A percentile compares a stretch with the other conserved stretches of the same genome.
These are phyloP conservation scores for Apis florea DNA, from an alignment of 1,140 invertebrate species.

Conservation along the genomic window DNA sequence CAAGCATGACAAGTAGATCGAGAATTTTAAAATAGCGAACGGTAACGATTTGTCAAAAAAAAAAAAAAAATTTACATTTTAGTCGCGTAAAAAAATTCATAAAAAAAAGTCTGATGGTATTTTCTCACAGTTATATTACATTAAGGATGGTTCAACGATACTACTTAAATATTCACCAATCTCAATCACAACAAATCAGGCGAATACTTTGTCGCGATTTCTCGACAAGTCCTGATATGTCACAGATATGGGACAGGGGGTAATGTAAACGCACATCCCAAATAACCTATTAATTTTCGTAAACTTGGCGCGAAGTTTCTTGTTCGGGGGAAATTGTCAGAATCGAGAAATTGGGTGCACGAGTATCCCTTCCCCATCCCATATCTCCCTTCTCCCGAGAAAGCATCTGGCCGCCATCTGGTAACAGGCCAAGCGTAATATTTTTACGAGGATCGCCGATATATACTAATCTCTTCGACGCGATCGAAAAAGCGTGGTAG, in stretches of 20 bases:
- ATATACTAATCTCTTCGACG: constrained; percentile 38
- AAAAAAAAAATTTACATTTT: too few species aligned
- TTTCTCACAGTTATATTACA: too few species aligned
- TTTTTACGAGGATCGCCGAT: constrained; percentile 48
- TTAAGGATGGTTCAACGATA: too few species aligned
- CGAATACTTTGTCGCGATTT: not conserved
- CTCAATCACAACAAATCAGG: not conserved
- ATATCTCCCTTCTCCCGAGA: not conserved
- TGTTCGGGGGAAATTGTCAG: constrained; percentile 23
- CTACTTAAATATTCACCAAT: not conserved
- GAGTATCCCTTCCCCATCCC: not conserved
- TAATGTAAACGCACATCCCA: not conserved
- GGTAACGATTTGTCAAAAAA: too few species aligned
- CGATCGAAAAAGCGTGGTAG: constrained; percentile 15
- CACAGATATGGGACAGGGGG: not conserved
- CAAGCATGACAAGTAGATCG: too few species aligned
- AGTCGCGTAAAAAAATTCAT: too few species aligned
- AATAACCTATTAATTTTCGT: constrained; percentile 54
- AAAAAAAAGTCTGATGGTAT: too few species aligned
- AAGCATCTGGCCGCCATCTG: constrained; percentile 52
- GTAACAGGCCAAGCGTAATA: constrained; percentile 50
- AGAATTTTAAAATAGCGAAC: not conserved
- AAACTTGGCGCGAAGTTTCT: constrained; percentile 37
- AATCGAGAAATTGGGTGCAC: constrained; percentile 40
- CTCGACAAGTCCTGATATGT: constrained; percentile 18